These are phyloP conservation scores for Helogale parvula DNA, from an alignment of 2,113 vertebrate genomes.

Conservation along the genomic window DNA sequence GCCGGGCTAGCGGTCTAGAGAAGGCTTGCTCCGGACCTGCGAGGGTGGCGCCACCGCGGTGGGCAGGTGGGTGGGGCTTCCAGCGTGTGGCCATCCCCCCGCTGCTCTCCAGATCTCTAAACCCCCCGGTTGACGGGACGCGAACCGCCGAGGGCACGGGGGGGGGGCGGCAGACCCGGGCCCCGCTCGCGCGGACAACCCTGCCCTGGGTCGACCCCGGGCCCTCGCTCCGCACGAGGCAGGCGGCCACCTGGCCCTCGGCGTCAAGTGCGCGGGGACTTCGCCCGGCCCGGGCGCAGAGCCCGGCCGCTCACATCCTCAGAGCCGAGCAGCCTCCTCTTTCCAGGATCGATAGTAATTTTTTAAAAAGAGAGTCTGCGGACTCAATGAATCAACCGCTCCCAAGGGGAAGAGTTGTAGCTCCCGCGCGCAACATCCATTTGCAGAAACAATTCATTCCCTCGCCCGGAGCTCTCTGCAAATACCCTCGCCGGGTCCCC, in stretches of 20 bases:
- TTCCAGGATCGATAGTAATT: conserved; percentile 59
- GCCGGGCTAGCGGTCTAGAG: not conserved
- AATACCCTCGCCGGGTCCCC: not conserved
- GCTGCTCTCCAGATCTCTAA: not conserved
- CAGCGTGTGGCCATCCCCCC: not conserved
- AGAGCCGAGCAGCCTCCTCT: not conserved
- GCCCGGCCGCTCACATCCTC: not conserved
- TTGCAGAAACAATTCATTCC: conserved; percentile 60
- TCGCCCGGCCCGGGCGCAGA: not conserved
- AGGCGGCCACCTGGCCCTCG: not conserved
- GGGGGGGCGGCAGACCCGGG: not conserved
- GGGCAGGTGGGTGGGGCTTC: not conserved
- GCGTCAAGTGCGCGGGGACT: not conserved
- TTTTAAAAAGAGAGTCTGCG: conserved; percentile 42
- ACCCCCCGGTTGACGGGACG: not conserved
- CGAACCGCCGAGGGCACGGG: not conserved
- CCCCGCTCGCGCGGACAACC: not conserved
- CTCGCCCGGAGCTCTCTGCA: not conserved
- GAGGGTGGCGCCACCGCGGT: not conserved
- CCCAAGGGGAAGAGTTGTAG: not conserved
- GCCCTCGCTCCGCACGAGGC: not conserved
- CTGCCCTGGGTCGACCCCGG: not conserved
- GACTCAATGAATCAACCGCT: conserved; percentile 55
- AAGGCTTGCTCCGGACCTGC: not conserved
- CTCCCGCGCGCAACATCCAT: conserved; percentile 15